A percentile compares a stretch with the other conserved stretches of the same genome.
Evolutionary conservation across 1,140 invertebrate species (phyloP).

Genomic region (Hylaeus anthracinus): DNA sequence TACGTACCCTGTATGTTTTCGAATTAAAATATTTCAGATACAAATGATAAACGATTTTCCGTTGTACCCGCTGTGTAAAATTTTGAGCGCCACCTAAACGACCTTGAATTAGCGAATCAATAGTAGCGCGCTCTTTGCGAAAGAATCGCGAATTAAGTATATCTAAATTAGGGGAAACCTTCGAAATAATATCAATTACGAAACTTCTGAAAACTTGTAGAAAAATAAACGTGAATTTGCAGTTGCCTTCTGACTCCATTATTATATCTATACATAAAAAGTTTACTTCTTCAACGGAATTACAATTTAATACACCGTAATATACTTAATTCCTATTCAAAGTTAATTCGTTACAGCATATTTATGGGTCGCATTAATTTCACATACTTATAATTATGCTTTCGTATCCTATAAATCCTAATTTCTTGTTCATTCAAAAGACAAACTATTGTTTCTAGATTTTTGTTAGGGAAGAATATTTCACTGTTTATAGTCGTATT

Average conservation of each 20-base stretch:
- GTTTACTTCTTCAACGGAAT: too few relatives aligned
- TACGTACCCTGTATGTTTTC: neutral
- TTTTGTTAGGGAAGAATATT: slow-evolving; percentile 6
- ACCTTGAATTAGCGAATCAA: slow-evolving; percentile 32
- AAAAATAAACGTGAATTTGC: neutral
- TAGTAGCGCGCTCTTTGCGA: slow-evolving; percentile 31
- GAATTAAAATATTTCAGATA: neutral
- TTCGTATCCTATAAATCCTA: neutral
- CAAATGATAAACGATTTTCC: neutral
- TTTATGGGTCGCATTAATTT: neutral
- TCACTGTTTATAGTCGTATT: neutral
- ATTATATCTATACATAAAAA: neutral
- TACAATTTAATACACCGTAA: too few relatives aligned
- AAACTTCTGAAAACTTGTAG: neutral
- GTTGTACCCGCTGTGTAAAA: neutral
- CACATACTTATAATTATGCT: neutral
- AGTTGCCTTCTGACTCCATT: neutral
- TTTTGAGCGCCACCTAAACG: slow-evolving; percentile 21
- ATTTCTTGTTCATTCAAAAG: neutral
- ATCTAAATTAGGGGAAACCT: slow-evolving; percentile 25
- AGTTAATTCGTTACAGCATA: too few relatives aligned
- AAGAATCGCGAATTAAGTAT: neutral
- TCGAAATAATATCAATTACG: slow-evolving; percentile 7
- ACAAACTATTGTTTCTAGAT: neutral
- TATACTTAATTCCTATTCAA: too few relatives aligned